These are phyloP conservation scores for Rhyacichthys aspro DNA, from an alignment of 2,797 vertebrate genomes.

Conservation along the genomic window DNA sequence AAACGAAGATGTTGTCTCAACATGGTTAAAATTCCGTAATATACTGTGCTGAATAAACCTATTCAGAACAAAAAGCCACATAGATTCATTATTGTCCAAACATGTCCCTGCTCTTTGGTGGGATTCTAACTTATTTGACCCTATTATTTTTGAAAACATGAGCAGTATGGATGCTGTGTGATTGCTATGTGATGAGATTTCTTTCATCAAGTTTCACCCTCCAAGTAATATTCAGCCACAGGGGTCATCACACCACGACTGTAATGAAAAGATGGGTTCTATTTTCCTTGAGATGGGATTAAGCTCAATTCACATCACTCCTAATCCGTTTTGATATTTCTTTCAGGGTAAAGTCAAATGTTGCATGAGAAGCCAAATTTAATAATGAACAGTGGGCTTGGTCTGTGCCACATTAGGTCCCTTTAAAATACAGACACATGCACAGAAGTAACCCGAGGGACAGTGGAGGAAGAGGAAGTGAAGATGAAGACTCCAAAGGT, in stretches of 20 bases:
- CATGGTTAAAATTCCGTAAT: too few species aligned
- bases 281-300: conserved; percentile 43
- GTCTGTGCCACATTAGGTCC: conserved; percentile 6
- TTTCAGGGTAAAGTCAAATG: conserved; percentile 12
- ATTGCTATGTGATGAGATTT: conserved; percentile 10
- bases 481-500: conserved; percentile 52
- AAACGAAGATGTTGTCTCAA: too few species aligned
- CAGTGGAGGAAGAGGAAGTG: conserved; percentile 17
- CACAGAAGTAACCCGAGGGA: conserved; percentile 19
- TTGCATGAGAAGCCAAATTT: conserved; percentile 11
- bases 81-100: too few species aligned
- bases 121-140: too few species aligned
- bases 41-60: too few species aligned
- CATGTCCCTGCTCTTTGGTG: too few species aligned
- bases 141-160: too few species aligned
- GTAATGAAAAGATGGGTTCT: conserved; percentile 39
- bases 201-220: conserved; percentile 16
- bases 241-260: conserved; percentile 30
- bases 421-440: conserved; percentile 24
- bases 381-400: conserved; percentile 18
- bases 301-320: conserved; percentile 44
- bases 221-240: conserved; percentile 28
- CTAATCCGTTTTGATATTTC: conserved; percentile 40
- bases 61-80: too few species aligned
- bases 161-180: conserved; percentile 5